Evolutionary conservation across 2,888 invertebrate genomes (phyloP).

Genomic region (Andrena marginata): DNA sequence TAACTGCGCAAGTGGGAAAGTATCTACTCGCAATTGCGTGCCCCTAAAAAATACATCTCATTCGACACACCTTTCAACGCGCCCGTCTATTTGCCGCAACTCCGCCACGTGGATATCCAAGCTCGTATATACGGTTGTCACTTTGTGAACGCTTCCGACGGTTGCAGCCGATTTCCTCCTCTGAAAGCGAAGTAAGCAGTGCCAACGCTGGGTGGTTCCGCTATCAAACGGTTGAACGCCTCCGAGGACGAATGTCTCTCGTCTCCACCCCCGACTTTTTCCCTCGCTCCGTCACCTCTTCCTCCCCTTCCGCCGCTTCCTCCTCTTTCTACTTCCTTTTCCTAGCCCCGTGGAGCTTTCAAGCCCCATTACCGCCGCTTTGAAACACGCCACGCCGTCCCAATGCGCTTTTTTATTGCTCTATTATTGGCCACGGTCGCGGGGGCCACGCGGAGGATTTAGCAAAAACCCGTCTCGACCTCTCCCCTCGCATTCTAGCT

Average conservation of each 20-base stretch:
- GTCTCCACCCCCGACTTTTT: slow-evolving; percentile 64
- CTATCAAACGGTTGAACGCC: slow-evolving; percentile 82
- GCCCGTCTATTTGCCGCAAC: neutral
- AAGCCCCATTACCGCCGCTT: slow-evolving; percentile 83
- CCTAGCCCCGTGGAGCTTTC: slow-evolving; percentile 74
- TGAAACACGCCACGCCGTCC: slow-evolving; percentile 72
- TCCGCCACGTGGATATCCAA: slow-evolving; percentile 23
- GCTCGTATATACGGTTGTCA: slow-evolving; percentile 36
- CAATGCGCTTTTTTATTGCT: slow-evolving; percentile 72
- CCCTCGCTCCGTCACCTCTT: slow-evolving; percentile 43
- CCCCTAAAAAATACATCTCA: neutral
- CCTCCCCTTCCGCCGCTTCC: slow-evolving; percentile 14
- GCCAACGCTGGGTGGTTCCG: slow-evolving; percentile 64
- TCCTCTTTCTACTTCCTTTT: slow-evolving; percentile 58
- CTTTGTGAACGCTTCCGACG: slow-evolving; percentile 26
- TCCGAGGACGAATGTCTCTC: slow-evolving; percentile 79
- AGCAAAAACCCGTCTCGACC: slow-evolving; percentile 61
- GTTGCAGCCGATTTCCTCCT: slow-evolving; percentile 70
- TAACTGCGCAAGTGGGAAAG: too few species aligned
- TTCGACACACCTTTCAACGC: neutral
- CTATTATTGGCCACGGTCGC: slow-evolving; percentile 67
- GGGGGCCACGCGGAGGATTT: slow-evolving; percentile 58
- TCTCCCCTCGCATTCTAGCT: slow-evolving; percentile 33
- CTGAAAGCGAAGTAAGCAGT: slow-evolving; percentile 28
- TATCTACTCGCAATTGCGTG: too few species aligned